Evolutionary conservation across 2,888 invertebrate genomes (phyloP).

Genomic region (Callosobruchus maculatus): DNA sequence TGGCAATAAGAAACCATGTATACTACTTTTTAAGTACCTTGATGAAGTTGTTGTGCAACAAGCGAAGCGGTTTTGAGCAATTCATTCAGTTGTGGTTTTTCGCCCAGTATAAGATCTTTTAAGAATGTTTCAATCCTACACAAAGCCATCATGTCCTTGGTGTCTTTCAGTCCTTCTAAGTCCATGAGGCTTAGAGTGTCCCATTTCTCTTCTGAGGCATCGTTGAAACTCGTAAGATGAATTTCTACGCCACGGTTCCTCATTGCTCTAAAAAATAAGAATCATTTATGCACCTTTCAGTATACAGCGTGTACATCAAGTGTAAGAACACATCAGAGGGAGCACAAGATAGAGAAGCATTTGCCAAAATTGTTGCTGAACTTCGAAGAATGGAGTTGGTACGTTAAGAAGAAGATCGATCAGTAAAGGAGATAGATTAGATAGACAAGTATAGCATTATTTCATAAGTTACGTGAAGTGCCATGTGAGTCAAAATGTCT

Average conservation of each 20-base stretch:
- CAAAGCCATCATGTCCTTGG: conserved; percentile 38
- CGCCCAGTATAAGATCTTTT: conserved; percentile 51
- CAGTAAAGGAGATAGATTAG: too few relatives aligned
- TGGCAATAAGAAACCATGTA: not conserved
- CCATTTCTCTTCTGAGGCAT: conserved; percentile 31
- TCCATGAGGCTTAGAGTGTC: conserved; percentile 56
- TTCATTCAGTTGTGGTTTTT: conserved; percentile 61
- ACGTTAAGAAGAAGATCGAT: too few relatives aligned
- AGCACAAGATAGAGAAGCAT: too few relatives aligned
- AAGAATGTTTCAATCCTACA: conserved; percentile 51
- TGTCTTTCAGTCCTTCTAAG: conserved; percentile 45
- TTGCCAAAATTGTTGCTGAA: too few relatives aligned
- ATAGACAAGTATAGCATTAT: too few relatives aligned
- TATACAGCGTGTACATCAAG: too few relatives aligned
- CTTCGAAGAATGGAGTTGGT: too few relatives aligned
- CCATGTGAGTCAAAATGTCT: too few relatives aligned
- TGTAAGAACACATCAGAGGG: too few relatives aligned
- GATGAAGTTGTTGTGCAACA: conserved; percentile 60
- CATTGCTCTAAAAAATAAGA: conserved; percentile 86
- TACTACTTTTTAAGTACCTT: conserved; percentile 40
- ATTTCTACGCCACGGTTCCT: conserved; percentile 96
- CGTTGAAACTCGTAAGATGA: conserved; percentile 52
- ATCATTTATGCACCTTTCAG: too few relatives aligned
- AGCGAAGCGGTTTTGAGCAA: conserved; percentile 64
- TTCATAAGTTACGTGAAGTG: too few relatives aligned